Evolutionary conservation across 2,888 invertebrate genomes (phyloP).

Genomic region (Monoplex corrugatus): DNA sequence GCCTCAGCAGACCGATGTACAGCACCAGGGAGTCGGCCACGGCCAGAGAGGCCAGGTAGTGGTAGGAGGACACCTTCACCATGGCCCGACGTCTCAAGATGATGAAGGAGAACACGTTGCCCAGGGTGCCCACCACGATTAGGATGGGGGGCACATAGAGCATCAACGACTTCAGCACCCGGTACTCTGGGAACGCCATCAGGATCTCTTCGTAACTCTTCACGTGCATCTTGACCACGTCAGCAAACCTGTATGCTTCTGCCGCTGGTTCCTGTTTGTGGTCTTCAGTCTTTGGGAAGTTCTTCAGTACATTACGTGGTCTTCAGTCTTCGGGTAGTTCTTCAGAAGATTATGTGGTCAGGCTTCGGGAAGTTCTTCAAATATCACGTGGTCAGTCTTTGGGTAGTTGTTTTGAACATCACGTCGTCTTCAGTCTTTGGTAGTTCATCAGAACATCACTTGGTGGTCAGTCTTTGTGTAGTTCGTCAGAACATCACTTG

Average conservation of each 20-base stretch:
- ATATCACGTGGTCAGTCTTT: too few relatives aligned
- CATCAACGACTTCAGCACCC: slow-evolving; percentile 66
- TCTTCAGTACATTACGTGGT: too few relatives aligned
- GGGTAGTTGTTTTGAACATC: too few relatives aligned
- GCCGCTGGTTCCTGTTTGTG: not conserved
- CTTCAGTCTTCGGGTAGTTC: not conserved
- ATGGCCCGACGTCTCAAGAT: slow-evolving; percentile 77
- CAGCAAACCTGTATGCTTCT: not conserved
- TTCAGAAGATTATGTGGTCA: not conserved
- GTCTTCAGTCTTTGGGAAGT: not conserved
- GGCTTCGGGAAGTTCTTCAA: too few relatives aligned
- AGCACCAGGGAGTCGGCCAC: slow-evolving; percentile 78
- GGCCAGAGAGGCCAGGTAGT: slow-evolving; percentile 78
- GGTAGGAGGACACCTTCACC: slow-evolving; percentile 78
- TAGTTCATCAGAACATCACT: too few relatives aligned
- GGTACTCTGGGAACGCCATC: slow-evolving; percentile 62
- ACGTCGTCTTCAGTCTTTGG: too few relatives aligned
- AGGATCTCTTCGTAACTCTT: slow-evolving; percentile 52
- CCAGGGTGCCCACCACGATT: slow-evolving; percentile 77
- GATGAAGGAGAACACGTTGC: slow-evolving; percentile 78
- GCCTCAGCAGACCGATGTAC: slow-evolving; percentile 75
- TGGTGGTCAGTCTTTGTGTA: too few relatives aligned
- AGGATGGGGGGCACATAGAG: slow-evolving; percentile 77
- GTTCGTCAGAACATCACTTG: too few relatives aligned
- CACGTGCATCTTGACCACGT: slow-evolving; percentile 48